Conservation (phyloP, 2,797 vertebrate species). For the Anomalospiza imberbis region DNA sequence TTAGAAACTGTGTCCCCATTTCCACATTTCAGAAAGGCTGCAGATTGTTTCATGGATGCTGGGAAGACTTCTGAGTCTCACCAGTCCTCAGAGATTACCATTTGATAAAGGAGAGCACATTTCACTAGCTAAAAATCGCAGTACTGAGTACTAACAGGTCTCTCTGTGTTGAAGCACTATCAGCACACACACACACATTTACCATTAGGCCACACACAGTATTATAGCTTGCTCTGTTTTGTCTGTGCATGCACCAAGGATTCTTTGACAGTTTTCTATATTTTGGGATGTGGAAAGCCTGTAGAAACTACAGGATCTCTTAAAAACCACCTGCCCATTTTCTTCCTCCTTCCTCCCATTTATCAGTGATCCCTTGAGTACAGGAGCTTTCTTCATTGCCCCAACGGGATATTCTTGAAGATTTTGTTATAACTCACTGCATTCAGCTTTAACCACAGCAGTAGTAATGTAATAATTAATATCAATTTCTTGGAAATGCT, state of each 20-base stretch:
- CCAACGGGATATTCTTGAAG: not conserved
- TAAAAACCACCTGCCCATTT: not conserved
- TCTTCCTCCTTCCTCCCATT: not conserved
- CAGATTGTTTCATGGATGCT: not conserved
- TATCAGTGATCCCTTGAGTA: not conserved
- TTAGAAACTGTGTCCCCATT: not conserved
- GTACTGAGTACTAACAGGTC: not conserved
- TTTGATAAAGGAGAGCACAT: not conserved
- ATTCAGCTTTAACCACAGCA: constrained; percentile 2
- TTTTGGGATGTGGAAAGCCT: not conserved
- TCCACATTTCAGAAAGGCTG: not conserved
- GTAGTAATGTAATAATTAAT: not conserved
- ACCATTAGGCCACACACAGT: not conserved
- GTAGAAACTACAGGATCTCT: not conserved
- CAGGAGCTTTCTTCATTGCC: not conserved
- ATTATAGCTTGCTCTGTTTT: not conserved
- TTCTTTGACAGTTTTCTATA: not conserved
- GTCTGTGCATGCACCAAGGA: not conserved
- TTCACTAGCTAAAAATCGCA: not conserved
- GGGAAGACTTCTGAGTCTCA: not conserved
- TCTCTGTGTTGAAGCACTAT: not conserved
- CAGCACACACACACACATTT: not conserved
- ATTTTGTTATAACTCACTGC: not conserved
- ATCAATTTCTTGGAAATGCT: not conserved
- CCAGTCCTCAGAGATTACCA: not conserved